phyloP scores from a whole-genome alignment of 2,797 vertebrate species.

The Adrianichthys oophorus region DNA sequence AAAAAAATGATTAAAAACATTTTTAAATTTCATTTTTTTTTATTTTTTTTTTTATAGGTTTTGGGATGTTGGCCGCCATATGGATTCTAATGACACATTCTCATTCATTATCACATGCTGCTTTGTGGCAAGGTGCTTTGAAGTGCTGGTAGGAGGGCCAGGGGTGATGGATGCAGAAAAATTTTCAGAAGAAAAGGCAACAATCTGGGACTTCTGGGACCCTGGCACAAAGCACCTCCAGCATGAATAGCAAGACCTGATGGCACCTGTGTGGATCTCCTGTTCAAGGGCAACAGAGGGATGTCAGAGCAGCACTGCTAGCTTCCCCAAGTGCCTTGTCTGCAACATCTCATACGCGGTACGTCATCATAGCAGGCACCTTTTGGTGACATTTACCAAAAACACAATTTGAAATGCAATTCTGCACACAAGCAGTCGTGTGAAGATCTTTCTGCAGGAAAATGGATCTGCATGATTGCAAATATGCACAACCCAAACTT shows the following conservation, averaged over 20 bases:
- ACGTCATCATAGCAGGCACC: constrained; percentile 16
- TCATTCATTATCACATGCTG: constrained; percentile 69
- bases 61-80: constrained; percentile 43
- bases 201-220: constrained; percentile 75
- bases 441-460: constrained; percentile 9
- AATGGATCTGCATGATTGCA: no score
- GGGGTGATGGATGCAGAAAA: constrained; percentile 73
- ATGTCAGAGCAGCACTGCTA: constrained; percentile 21
- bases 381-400: constrained; percentile 20
- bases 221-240: constrained; percentile 46
- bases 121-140: constrained; percentile 58
- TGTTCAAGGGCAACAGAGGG: constrained; percentile 52
- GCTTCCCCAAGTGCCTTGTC: constrained; percentile 22
- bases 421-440: constrained; percentile 11
- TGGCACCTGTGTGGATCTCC: constrained; percentile 24
- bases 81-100: constrained; percentile 36
- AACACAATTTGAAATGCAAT: constrained; percentile 25
- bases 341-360: constrained; percentile 20
- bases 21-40: constrained; percentile 6
- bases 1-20: not conserved
- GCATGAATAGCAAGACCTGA: constrained; percentile 45
- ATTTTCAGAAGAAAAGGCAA: constrained; percentile 65
- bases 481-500: no score
- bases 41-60: constrained; percentile 6
- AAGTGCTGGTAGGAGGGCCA: constrained; percentile 32